Evolutionary conservation across 2,797 vertebrate genomes (phyloP).

Genomic region (Cephalopachus bancanus): DNA sequence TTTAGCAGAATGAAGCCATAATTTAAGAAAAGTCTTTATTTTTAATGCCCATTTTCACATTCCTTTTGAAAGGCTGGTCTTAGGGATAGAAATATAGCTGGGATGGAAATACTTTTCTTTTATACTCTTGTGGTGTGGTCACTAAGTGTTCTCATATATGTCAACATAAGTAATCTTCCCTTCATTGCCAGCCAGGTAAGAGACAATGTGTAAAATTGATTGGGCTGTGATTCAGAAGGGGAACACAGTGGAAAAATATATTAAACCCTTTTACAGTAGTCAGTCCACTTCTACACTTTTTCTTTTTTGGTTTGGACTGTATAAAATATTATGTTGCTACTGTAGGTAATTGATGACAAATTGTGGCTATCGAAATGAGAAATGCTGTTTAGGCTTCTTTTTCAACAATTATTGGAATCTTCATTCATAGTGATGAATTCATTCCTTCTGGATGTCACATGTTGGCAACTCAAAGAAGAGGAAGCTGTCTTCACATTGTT

Average conservation of each 20-base stretch:
- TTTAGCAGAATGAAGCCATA: conserved; percentile 24
- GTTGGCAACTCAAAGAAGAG: background rate
- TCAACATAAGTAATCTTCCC: background rate
- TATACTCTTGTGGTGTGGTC: background rate
- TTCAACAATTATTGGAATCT: background rate
- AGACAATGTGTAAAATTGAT: background rate
- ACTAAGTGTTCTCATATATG: background rate
- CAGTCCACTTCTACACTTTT: background rate
- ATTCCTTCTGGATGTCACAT: background rate
- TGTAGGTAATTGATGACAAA: background rate
- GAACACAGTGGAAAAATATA: background rate
- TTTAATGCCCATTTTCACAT: background rate
- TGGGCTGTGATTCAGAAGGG: background rate
- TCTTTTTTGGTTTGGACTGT: background rate
- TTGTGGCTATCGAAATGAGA: background rate
- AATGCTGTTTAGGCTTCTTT: background rate
- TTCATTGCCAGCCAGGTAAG: background rate
- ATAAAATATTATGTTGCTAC: background rate
- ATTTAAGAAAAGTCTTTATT: background rate
- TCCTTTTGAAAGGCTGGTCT: background rate
- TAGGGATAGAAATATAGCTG: background rate
- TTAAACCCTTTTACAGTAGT: background rate
- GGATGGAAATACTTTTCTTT: background rate
- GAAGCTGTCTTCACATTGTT: background rate
- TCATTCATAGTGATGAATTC: background rate